Evolutionary conservation across 2,113 vertebrate genomes (phyloP).

Genomic region (Tenrec ecaudatus): DNA sequence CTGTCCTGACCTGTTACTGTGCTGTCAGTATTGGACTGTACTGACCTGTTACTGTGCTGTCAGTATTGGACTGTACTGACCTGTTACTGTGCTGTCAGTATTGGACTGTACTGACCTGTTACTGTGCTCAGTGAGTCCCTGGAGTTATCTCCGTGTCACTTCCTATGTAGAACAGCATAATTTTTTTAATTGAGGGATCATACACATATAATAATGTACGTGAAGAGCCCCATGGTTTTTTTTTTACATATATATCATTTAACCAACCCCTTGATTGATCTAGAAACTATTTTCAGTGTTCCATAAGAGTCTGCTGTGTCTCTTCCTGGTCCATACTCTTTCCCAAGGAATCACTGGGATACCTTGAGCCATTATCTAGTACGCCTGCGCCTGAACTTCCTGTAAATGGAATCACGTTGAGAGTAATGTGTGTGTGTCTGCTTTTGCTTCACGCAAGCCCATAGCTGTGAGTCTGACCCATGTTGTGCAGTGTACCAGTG

Average conservation of each 20-base stretch:
- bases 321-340: neutral
- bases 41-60: too few species aligned
- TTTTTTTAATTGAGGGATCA: neutral
- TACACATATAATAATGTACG: neutral
- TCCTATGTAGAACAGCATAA: neutral
- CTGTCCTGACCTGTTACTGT: too few species aligned
- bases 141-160: too few species aligned
- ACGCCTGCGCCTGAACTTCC: neutral
- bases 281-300: neutral
- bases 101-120: too few species aligned
- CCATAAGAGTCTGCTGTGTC: neutral
- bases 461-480: neutral
- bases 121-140: too few species aligned
- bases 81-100: too few species aligned
- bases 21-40: too few species aligned
- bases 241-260: neutral
- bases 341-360: neutral
- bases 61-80: too few species aligned
- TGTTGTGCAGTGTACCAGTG: neutral
- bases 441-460: neutral
- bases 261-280: neutral
- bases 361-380: neutral
- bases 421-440: neutral
- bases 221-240: neutral
- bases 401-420: neutral